These are phyloP conservation scores for Sardina pilchardus DNA, from an alignment of 2,113 vertebrate species.

Conservation along the genomic window DNA sequence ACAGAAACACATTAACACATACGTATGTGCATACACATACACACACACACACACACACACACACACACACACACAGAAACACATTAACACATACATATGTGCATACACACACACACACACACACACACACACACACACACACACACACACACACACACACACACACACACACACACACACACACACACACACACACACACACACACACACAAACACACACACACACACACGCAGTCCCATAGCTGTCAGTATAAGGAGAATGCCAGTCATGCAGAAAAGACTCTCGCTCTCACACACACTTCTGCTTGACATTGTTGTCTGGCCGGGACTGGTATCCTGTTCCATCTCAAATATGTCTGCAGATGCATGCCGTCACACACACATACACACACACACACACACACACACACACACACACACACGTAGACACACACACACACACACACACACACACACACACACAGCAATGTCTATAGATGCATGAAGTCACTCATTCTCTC, in stretches of 20 bases:
- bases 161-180: not conserved
- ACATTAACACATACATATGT: too few species aligned
- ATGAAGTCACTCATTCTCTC: not conserved
- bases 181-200: slow-evolving; percentile 41
- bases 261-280: not conserved
- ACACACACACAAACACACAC: not conserved
- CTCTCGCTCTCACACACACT: not conserved
- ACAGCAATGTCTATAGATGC: not conserved
- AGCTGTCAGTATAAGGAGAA: not conserved
- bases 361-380: not conserved
- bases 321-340: slow-evolving; percentile 4
- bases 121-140: slow-evolving; percentile 26
- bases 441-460: not conserved
- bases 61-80: slow-evolving; percentile 37
- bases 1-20: slow-evolving; percentile 44
- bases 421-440: not conserved
- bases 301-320: slow-evolving; percentile 1
- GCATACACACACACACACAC: not conserved
- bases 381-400: not conserved
- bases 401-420: slow-evolving; percentile 5
- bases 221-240: not conserved
- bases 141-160: slow-evolving; percentile 27
- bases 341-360: not conserved
- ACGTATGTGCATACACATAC: slow-evolving; percentile 29
- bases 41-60: slow-evolving; percentile 33